Evolutionary conservation across 2,888 invertebrate genomes (phyloP), one percentile per base, ranked within the genome.

Genomic region (Cephus nigrinus): DNA sequence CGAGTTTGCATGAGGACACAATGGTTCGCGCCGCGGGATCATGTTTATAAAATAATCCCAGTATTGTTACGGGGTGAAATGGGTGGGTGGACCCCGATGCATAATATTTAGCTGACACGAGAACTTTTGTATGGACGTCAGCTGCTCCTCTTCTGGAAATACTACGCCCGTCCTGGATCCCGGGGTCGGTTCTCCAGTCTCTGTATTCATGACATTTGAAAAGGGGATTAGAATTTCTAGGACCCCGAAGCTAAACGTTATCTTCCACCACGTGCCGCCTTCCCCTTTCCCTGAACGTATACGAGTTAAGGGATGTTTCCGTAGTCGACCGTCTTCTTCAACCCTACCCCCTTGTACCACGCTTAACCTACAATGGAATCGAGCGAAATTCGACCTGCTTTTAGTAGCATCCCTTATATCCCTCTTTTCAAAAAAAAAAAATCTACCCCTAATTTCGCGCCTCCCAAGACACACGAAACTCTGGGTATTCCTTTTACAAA

Each of bases 11-110:
- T 69, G 76, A 55, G 55, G 40, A 72, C 76, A 82, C 82, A 82
- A 82, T 80, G 55, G 55, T n/a, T 36, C 76, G 71, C 83, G 75
- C 80, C 81, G 79, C 82, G 84, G 84, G 83, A 86, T 85, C 86
- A 88, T 87, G 88, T 88, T 88, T 88, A 88, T 88, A 88, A 88
- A 89, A 87, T 89, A 89, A 89, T 88, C 88, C 88, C 80, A 78
- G 84, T 87, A 86, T 88, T 87, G 87, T 86, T 83, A 84, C 82
- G 80, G 75, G 74, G 76, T 73, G 76, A 75, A 75, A 80, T 68
- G 78, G 80, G 75, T 76, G 78, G 78, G 73, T 77, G 80, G 81
- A 80, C 80, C 82, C 81, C 82, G 83, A 84, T 84, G 81, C 82
- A 83, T 82, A 82, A 83, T 79, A 83, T 82, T 84, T 81, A 75